Base-by-base conservation (phyloP, 2,797 vertebrate species). In the Sebastes taczanowskii region DNA sequence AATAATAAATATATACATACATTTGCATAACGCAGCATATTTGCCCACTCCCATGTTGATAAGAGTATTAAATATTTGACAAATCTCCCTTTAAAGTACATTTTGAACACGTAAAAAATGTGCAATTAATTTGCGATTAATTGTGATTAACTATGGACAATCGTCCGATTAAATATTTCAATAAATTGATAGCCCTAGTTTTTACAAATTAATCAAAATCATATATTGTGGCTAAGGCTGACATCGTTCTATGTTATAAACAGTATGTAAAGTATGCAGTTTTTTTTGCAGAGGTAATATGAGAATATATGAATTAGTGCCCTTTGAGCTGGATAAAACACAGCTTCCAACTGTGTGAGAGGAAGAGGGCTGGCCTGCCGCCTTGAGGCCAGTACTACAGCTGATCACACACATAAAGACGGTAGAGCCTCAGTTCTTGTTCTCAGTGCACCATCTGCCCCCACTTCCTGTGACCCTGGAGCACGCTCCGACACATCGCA, bases 401-500 rank as follows among this genome's bases (percentile, higher is more conserved):
- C 66, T 85, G 71, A 78, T 80, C 77, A 49, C 77, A 80, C 46
- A 77, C 46, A 78, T 16, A 32, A 6, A 59, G 25, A 93, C 86
- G 91, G 79, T 81, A 59, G 80, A 86, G 84, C 67, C 80, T 90
- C 60, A 88, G 84, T 92, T 88, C 79, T 83, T 13, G 52, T 61
- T 78, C 78, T 69, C 62, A 56, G 59, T 10, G 32, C 55, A 62
- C 55, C 34, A 35, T 63, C 73, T 74, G 9, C 88, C 32, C 85
- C 77, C 84, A 77, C 85, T 88, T 92, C 90, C 88, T 89, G 86
- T 86, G 78, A 84, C 84, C 79, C 72, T 65, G 56, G 59, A 84
- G 76, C 76, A 42, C 23, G 69, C 71, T 83, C 75, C 3, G 16
- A 80, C 55, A 59, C 77, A 66, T 11, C 56, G 71, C 64, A 77